Evolutionary conservation across 2,888 invertebrate species (phyloP), one percentile per base, ranked within the genome.

Genomic region (Pterobdella sp.): DNA sequence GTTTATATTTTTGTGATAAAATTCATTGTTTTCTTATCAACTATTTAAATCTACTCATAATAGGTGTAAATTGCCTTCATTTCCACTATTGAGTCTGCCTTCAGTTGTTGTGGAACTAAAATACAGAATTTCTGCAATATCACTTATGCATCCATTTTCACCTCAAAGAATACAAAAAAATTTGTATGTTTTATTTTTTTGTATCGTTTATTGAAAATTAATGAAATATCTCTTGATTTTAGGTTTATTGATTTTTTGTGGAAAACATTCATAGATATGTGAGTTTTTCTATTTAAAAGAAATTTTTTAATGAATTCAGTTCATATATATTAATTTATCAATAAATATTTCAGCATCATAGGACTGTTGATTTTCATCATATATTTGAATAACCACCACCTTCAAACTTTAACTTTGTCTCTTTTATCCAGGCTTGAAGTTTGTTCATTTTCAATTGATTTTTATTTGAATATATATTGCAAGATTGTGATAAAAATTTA

Each of bases 301-400:
- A 7, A 7, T n/a, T n/a, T n/a, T n/a, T n/a, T n/a, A n/a, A n/a
- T n/a, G n/a, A n/a, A n/a, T n/a, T n/a, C n/a, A n/a, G n/a, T n/a
- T n/a, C n/a, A n/a, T n/a, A n/a, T n/a, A n/a, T n/a, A n/a, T n/a
- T n/a, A n/a, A n/a, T n/a, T 71, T 36, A 63, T 63, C 71, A 35
- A 34, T 63, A 32, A 34, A 60, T n/a, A 32, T 63, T 22, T 71
- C 71, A 56, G 14, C 71, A 60, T 71, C 71, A 71, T 71, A 56
- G 32, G 29, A 56, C 56, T 56, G 60, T 60, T 31, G 60, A 71
- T 71, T 26, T 63, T 71, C 71, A 71, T 71, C 63, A 71, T 52
- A 14, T 42, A 56, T n/a, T 14, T 56, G 4, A 22, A 56, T 56
- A 22, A 56, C 60, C 26, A 56, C 60, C 60, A 56, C 60, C 60